Percentiles rank a stretch among this genome's conserved stretches.
Evolutionary conservation across 2,797 vertebrate species (phyloP).

Genomic region (Sebastes oblongus): DNA sequence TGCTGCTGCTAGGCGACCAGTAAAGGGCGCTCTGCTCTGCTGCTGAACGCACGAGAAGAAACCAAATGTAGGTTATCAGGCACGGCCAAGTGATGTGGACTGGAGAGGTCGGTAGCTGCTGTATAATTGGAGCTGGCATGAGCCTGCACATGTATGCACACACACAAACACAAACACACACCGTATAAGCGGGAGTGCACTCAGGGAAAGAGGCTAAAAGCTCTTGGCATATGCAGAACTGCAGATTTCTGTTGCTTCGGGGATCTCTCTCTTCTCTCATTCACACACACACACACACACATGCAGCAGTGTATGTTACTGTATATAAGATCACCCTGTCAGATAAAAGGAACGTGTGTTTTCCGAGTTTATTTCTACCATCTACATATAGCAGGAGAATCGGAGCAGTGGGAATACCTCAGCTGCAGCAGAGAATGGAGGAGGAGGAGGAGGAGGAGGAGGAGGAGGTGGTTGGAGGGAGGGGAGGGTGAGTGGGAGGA

Average conservation of each 20-base stretch:
- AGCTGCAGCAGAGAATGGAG: slow-evolving; percentile 61
- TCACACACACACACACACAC: background rate
- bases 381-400: slow-evolving; percentile 27
- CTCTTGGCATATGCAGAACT: slow-evolving; percentile 40
- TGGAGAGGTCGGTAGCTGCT: slow-evolving; percentile 15
- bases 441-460: background rate
- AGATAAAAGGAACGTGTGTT: slow-evolving; percentile 2
- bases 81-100: slow-evolving; percentile 30
- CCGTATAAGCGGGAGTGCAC: background rate
- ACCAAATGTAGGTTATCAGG: slow-evolving; percentile 41
- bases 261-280: background rate
- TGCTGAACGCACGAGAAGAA: background rate
- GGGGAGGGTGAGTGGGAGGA: slow-evolving; percentile 16
- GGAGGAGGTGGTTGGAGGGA: background rate
- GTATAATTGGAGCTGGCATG: slow-evolving; percentile 12
- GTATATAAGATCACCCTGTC: background rate
- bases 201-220: slow-evolving; percentile 38
- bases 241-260: slow-evolving; percentile 25
- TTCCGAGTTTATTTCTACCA: slow-evolving; percentile 19
- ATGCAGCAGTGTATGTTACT: background rate
- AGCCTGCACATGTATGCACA: background rate
- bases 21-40: slow-evolving; percentile 50
- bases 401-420: slow-evolving; percentile 53
- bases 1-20: slow-evolving; percentile 29
- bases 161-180: background rate